A percentile compares a stretch with the other conserved stretches of the same genome.
These are phyloP conservation scores for Cephus cinctus DNA, from an alignment of 1,140 invertebrate genomes.

Conservation along the genomic window DNA sequence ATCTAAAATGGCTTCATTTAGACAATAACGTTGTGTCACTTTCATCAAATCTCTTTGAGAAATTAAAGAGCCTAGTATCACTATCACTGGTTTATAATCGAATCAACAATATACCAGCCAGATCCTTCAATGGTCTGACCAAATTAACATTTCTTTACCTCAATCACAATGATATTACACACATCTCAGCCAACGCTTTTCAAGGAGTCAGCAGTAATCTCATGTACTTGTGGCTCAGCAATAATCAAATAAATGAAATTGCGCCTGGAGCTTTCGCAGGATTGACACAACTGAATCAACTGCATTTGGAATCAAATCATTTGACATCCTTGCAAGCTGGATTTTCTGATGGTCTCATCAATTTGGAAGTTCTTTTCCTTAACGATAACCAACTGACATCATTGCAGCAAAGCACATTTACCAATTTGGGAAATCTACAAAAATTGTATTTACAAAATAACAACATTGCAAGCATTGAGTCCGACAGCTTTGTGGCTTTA, in stretches of 20 bases:
- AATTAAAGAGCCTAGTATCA: constrained; percentile 11
- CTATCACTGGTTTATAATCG: constrained; percentile 18
- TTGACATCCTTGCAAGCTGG: constrained; percentile 3
- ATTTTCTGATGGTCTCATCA: constrained; percentile 10
- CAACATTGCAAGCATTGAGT: constrained; percentile 14
- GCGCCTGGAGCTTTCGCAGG: constrained; percentile 9
- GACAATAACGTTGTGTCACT: constrained; percentile 18
- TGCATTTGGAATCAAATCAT: constrained; percentile 18
- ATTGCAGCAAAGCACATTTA: constrained; percentile 8
- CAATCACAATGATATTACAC: constrained; percentile 16
- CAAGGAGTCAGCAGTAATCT: constrained; percentile 2
- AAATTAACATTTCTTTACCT: constrained; percentile 18
- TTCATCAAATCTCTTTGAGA: constrained; percentile 18
- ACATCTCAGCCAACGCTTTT: constrained; percentile 10
- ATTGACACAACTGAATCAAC: constrained; percentile 9
- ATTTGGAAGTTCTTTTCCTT: constrained; percentile 19
- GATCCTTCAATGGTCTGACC: constrained; percentile 18
- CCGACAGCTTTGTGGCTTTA: constrained; percentile 3
- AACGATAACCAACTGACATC: constrained; percentile 16
- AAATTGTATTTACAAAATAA: constrained; percentile 15
- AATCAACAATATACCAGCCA: constrained; percentile 17
- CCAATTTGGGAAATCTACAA: constrained; percentile 11
- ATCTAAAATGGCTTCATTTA: constrained; percentile 11
- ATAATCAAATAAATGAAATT: constrained; percentile 20
- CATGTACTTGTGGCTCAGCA: constrained; percentile 16